A percentile compares a stretch with the other conserved stretches of the same genome.
Conservation (phyloP, 2,113 vertebrate species). For the Alouatta palliata region DNA sequence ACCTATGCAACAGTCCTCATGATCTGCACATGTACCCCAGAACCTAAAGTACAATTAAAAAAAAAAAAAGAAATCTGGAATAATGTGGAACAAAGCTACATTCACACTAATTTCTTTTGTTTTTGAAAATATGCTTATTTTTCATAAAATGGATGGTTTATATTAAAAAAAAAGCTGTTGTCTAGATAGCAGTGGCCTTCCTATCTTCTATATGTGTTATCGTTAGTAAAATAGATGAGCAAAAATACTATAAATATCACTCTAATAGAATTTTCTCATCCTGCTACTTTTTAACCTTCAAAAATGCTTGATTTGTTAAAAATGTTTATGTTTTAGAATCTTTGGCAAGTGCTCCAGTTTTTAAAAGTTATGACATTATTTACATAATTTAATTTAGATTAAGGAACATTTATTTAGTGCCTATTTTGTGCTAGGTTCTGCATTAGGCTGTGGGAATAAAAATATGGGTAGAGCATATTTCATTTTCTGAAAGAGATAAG, state of each 20-base stretch:
- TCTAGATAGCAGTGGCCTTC: background rate
- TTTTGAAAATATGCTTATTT: too few relatives aligned
- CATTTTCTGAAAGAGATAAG: background rate
- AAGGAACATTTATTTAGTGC: slow-evolving; percentile 7
- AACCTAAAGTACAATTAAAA: too few relatives aligned
- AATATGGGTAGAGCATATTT: background rate
- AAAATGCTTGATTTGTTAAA: background rate
- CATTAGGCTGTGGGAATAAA: background rate
- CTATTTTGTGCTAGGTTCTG: background rate
- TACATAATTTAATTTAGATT: background rate
- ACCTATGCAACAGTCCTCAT: too few relatives aligned
- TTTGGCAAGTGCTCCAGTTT: background rate
- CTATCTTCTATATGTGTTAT: background rate
- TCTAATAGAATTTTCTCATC: background rate
- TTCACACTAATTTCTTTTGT: too few relatives aligned
- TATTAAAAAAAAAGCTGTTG: background rate
- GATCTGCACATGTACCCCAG: too few relatives aligned
- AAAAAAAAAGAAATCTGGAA: too few relatives aligned
- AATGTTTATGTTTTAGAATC: slow-evolving; percentile 3
- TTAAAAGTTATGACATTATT: background rate
- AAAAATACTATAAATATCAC: background rate
- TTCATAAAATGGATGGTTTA: too few relatives aligned
- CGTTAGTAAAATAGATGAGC: background rate
- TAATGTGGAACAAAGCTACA: too few relatives aligned
- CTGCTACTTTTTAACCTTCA: background rate